phyloP scores from a whole-genome alignment of 1,140 invertebrate genomes.

The Drosophila funebris region DNA sequence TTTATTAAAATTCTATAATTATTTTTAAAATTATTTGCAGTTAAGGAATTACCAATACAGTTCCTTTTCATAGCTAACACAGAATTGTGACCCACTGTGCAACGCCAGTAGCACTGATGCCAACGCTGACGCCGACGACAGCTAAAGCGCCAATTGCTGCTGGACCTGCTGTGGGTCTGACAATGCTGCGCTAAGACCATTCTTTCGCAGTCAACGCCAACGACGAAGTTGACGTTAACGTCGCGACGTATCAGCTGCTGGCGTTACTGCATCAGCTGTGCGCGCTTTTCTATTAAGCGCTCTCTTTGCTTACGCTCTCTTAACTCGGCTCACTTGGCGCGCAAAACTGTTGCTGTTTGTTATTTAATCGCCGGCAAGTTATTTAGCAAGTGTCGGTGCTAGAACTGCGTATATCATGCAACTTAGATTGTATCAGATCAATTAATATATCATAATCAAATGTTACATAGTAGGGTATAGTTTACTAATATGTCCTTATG shows the following conservation, averaged over 20 bases:
- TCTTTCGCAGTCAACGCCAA: slow-evolving; percentile 59
- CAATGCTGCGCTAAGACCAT: slow-evolving; percentile 70
- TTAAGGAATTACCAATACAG: not conserved
- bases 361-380: slow-evolving; percentile 75
- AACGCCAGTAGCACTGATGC: slow-evolving; percentile 20
- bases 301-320: slow-evolving; percentile 45
- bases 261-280: slow-evolving; percentile 60
- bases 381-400: slow-evolving; percentile 1
- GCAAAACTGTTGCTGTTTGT: slow-evolving; percentile 79
- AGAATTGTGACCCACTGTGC: slow-evolving; percentile 15
- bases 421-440: slow-evolving; percentile 9
- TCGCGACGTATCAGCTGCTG: slow-evolving; percentile 30
- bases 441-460: not conserved
- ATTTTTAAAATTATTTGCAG: not conserved
- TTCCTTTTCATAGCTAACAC: not conserved
- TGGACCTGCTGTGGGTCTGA: slow-evolving; percentile 51
- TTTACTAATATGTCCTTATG: too few relatives aligned
- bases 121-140: slow-evolving; percentile 41
- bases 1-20: not conserved
- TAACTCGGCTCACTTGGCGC: slow-evolving; percentile 55
- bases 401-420: slow-evolving; percentile 14
- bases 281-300: not conserved
- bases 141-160: slow-evolving; percentile 39
- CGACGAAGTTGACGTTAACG: slow-evolving; percentile 18
- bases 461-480: not conserved